Percentiles rank a stretch among this genome's conserved stretches.
Conservation (phyloP, 2,888 invertebrate species). For the Celastrina argiolus region DNA sequence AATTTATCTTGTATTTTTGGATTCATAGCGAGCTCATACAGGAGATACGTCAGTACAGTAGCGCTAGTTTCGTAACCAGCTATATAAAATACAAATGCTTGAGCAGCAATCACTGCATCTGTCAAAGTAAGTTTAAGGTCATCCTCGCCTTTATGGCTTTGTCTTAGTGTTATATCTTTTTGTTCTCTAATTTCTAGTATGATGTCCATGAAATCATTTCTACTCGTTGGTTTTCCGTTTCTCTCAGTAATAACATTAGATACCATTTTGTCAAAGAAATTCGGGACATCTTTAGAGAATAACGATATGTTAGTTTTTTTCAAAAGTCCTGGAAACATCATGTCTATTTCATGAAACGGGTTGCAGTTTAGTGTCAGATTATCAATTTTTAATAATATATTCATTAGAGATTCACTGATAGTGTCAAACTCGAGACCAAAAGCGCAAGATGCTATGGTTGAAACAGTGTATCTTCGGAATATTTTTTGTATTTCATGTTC, state of each 20-base stretch:
- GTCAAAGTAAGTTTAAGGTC: conserved; percentile 44
- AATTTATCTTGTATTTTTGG: conserved; percentile 54
- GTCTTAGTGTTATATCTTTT: conserved; percentile 36
- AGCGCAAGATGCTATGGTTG: conserved; percentile 21
- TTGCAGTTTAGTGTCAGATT: conserved; percentile 2
- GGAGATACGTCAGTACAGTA: conserved; percentile 49
- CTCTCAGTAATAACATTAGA: conserved; percentile 35
- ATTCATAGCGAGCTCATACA: conserved; percentile 53
- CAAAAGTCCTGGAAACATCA: conserved; percentile 23
- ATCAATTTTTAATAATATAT: conserved; percentile 8
- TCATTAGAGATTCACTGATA: conserved; percentile 3
- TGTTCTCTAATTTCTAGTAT: conserved; percentile 44
- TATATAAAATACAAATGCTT: conserved; percentile 60
- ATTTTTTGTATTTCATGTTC: neutral
- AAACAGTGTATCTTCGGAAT: neutral
- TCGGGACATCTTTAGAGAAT: conserved; percentile 14
- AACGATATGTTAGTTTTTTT: conserved; percentile 3
- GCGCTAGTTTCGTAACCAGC: conserved; percentile 67
- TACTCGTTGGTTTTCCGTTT: conserved; percentile 41
- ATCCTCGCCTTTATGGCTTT: conserved; percentile 25
- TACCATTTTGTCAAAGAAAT: conserved; percentile 14
- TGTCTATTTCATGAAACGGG: conserved; percentile 21
- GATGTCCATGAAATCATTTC: conserved; percentile 53
- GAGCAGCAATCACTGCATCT: conserved; percentile 50
- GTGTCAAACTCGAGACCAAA: conserved; percentile 17